phyloP scores from a whole-genome alignment of 2,797 vertebrate species.

The Pagetopsis macropterus region DNA sequence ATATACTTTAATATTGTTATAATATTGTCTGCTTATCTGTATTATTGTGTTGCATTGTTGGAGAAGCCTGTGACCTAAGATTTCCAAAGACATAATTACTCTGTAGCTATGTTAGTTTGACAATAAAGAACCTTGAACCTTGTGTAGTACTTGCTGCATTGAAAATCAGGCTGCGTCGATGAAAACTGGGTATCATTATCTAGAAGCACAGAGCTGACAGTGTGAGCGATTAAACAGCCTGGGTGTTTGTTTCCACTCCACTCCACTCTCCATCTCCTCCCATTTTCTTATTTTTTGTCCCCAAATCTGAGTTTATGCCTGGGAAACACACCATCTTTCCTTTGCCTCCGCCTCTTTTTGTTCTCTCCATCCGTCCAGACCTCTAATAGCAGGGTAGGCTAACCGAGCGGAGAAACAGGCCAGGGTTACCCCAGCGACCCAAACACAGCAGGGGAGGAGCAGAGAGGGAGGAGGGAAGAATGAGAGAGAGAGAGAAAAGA shows the following conservation, averaged over 20 bases:
- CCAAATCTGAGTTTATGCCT: conserved; percentile 53
- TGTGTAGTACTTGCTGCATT: conserved; percentile 13
- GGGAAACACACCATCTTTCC: conserved; percentile 47
- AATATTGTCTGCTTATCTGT: too few species aligned
- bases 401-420: conserved; percentile 71
- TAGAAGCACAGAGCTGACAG: conserved; percentile 18
- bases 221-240: conserved; percentile 27
- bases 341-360: conserved; percentile 59
- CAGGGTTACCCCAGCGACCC: conserved; percentile 80
- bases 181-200: conserved; percentile 28
- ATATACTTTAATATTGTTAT: too few species aligned
- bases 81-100: too few species aligned
- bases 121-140: too few species aligned
- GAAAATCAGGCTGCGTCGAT: conserved; percentile 21
- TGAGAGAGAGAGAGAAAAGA: conserved; percentile 37
- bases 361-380: conserved; percentile 73
- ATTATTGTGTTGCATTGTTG: too few species aligned
- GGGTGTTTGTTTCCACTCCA: conserved; percentile 49
- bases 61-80: too few species aligned
- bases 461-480: conserved; percentile 15
- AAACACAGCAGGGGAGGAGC: conserved; percentile 68
- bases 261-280: conserved; percentile 13
- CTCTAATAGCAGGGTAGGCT: conserved; percentile 85
- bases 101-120: too few species aligned
- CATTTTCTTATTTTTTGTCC: conserved; percentile 46